Conservation (phyloP, 2,113 vertebrate genomes). For the Diphyllodes magnificus region DNA sequence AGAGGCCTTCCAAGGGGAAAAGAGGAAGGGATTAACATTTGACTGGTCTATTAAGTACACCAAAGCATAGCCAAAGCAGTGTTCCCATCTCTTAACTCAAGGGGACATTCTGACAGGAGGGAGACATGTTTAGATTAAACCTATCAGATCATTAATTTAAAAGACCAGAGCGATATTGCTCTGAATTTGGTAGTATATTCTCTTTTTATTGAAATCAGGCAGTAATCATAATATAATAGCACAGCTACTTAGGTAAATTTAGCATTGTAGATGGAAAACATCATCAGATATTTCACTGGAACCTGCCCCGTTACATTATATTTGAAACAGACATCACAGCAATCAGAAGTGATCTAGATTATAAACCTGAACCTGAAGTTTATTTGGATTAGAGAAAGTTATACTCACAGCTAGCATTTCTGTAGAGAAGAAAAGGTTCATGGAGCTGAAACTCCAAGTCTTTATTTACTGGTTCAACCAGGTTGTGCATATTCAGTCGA, state of each 20-base stretch:
- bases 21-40: not conserved
- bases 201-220: not conserved
- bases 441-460: constrained; percentile 97
- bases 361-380: not conserved
- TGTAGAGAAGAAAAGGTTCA: constrained; percentile 96
- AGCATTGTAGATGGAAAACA: not conserved
- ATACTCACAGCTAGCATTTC: constrained; percentile 87
- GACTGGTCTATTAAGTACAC: not conserved
- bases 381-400: not conserved
- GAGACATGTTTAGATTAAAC: not conserved
- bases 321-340: not conserved
- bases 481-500: constrained; percentile 89
- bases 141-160: not conserved
- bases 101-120: not conserved
- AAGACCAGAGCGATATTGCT: not conserved
- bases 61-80: not conserved
- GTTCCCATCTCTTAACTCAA: not conserved
- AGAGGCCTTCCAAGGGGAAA: not conserved
- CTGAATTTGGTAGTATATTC: not conserved
- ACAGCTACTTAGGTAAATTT: not conserved
- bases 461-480: constrained; percentile 98
- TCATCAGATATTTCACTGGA: not conserved
- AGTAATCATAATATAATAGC: not conserved
- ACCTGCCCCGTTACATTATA: not conserved
- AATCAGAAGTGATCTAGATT: not conserved